Evolutionary conservation across 2,888 invertebrate genomes (phyloP), one percentile per base, ranked within the genome.

Genomic region (Tachystola acroxantha): DNA sequence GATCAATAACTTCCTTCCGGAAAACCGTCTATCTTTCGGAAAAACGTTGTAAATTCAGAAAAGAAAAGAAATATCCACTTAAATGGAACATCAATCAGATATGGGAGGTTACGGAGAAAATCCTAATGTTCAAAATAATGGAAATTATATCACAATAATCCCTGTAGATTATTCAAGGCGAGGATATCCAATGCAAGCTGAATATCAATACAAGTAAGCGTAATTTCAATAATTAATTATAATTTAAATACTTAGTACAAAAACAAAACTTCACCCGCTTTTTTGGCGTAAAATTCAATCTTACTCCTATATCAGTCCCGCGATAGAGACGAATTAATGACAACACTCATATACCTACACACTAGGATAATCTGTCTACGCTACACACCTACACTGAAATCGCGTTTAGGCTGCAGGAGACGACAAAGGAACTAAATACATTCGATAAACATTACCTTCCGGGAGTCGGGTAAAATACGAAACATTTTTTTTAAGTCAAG

Each of bases 201-300:
- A 89, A 63, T 89, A 89, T 62, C 89, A 89, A 60, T 89, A 89
- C 64, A 89, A 88, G 89, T 89, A 71, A 71, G 74, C n/a, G 9
- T 20, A 10, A 2, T 27, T 31, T 20, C 24, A 24, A 24, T 6
- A 24, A 16, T 16, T 6, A 16, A 16, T 4, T 16, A 4, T 16
- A 4, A 3, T 16, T 16, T 16, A 16, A 16, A 4, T 6, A 3
- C 3, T 16, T 16, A 4, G 16, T 16, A 16, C 3, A 16, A 4
- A 16, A 16, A 4, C 6, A 16, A 16, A 16, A n/a, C n/a, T n/a
- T n/a, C n/a, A n/a, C n/a, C n/a, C n/a, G n/a, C n/a, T n/a, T n/a
- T n/a, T n/a, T n/a, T n/a, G n/a, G n/a, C n/a, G n/a, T n/a, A n/a
- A n/a, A n/a, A n/a, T n/a, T n/a, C n/a, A n/a, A n/a, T n/a, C n/a